Base-by-base conservation (phyloP, 2,888 invertebrate species). In the Amiota mariae region DNA sequence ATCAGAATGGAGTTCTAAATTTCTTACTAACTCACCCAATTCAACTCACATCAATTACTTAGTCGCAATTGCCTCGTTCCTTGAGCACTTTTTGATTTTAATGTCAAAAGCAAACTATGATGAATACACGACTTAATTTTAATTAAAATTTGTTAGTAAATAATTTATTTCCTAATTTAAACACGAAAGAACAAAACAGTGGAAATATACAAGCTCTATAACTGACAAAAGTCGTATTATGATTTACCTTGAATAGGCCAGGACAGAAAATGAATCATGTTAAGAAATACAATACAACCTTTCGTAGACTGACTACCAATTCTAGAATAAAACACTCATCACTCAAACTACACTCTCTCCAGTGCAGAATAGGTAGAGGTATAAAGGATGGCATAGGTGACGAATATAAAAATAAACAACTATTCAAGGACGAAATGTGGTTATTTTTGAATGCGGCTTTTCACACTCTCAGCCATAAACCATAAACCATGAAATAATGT, bases 121-220 rank as follows among this genome's bases (percentile, higher is more conserved):
- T 57, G n/a, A 57, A 11, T 57, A 57, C n/a, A 24, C 20, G 10
- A 59, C 46, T 20, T 36, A 36, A 68, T 24, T 51, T 68, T 20
- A 54, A 68, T 68, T 68, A 20, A 54, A 68, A 51, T 68, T 68
- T 51, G 49, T 68, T 51, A 48, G 51, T 68, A 36, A 68, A 68
- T 68, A 54, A 68, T 68, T 68, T 68, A 68, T 68, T 47, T 68
- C 13, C 36, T 68, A 68, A 68, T 68, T 68, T 54, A 51, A 18
- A 48, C 15, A 66, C 66, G 59, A 20, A 66, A 47, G 48, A 68
- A 20, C 51, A 68, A 24, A 8, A 20, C 47, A 64, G 13, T 15
- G 13, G 11, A 46, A n/a, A 47, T 48, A 64, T 4, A 15, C 15
- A 48, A 46, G 24, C 8, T 13, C 2, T 36, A 51, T 54, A 51